Evolutionary conservation across 2,797 vertebrate genomes (phyloP), one percentile per base, ranked within the genome.

Genomic region (Melanogrammus aeglefinus): DNA sequence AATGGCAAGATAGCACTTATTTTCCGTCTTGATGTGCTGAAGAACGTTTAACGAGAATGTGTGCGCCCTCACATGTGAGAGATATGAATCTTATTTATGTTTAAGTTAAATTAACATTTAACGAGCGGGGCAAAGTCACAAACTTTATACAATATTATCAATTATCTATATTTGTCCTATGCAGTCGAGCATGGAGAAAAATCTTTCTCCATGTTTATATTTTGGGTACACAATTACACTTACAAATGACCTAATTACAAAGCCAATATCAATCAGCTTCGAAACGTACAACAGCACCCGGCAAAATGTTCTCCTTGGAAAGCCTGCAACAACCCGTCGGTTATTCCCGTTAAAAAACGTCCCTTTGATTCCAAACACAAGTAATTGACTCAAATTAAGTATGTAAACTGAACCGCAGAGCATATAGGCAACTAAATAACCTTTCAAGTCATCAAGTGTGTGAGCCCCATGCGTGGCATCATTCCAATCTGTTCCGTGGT

Each of bases 381-480:
- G 84, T 79, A 88, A 88, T 89, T 88, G 84, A 81, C 81, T 90
- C 86, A 87, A 92, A 91, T 92, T 90, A 92, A 90, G 88, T 86
- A 86, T 91, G 85, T 88, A 83, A 91, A 81, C 86, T 51, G 77
- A 91, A 86, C 81, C 81, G 85, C 86, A 79, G 18, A 79, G 86
- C 85, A 81, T 88, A 82, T 84, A 89, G 88, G 74, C 82, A 38
- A 84, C 90, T 90, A 80, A 88, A 90, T 89, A 89, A 88, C 91
- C 70, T 72, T 72, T 90, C 88, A 89, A 90, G 81, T 89, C 87
- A 90, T 81, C 76, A 84, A 90, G 88, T 89, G 79, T 88, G 84
- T 86, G 85, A 84, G 90, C 86, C 84, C 90, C 88, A 90, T 89
- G 91, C 94, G 92, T 93, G 91, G 93, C 90, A 92, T 92, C 91